A percentile compares a stretch with the other conserved stretches of the same genome.
These are phyloP conservation scores for Nyctalus aviator DNA, from an alignment of 2,797 vertebrate genomes.

Conservation along the genomic window DNA sequence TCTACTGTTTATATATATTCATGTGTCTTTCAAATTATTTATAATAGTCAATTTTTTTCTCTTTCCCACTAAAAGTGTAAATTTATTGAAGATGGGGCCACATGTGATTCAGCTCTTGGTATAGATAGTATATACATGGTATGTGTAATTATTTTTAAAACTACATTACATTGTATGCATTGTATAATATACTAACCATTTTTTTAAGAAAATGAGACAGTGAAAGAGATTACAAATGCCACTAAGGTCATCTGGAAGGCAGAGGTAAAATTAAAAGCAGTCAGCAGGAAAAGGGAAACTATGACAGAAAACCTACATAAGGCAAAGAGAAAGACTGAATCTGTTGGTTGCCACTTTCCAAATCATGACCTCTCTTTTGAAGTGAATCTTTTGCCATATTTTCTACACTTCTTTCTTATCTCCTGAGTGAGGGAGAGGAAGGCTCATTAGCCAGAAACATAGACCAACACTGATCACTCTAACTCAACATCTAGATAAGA, in stretches of 20 bases:
- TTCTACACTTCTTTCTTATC: not conserved
- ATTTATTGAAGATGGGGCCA: not conserved
- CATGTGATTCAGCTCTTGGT: not conserved
- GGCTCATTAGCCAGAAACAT: not conserved
- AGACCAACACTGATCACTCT: not conserved
- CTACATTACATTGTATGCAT: not conserved
- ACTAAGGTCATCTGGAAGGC: not conserved
- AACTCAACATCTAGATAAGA: not conserved
- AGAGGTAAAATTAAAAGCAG: not conserved
- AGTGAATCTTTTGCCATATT: not conserved
- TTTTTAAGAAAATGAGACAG: not conserved
- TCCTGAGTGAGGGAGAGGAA: not conserved
- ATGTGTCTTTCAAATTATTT: not conserved
- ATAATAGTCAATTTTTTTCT: not conserved
- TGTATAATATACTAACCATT: not conserved
- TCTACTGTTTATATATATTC: not conserved
- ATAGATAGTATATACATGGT: not conserved
- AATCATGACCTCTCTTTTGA: not conserved
- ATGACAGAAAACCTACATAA: not conserved
- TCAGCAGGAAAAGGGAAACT: not conserved
- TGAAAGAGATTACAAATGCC: not conserved
- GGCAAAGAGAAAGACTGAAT: not conserved
- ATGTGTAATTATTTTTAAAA: slow-evolving; percentile 31
- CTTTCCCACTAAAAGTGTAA: slow-evolving; percentile 21
- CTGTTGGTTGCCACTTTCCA: not conserved